Evolutionary conservation across 1,140 invertebrate species (phyloP).

Genomic region (Pseudobourletiella spinata): DNA sequence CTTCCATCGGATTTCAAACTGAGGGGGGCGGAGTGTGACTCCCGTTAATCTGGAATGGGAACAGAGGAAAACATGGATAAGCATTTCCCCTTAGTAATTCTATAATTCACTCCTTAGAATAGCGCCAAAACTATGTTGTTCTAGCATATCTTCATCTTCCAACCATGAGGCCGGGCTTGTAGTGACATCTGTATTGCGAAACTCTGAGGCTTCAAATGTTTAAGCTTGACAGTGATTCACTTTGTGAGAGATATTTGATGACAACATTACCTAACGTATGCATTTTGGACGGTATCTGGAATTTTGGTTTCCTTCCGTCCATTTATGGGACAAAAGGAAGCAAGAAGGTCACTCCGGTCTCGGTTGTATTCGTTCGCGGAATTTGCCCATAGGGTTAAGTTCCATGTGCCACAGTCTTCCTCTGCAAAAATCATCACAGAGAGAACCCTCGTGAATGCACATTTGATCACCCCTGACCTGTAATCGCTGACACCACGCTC

Average conservation of each 20-base stretch:
- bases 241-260: not conserved
- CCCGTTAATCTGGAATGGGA: constrained; percentile 22
- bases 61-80: not conserved
- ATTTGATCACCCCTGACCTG: no score
- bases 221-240: not conserved
- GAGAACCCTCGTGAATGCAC: not conserved
- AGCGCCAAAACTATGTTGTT: no score
- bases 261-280: constrained; percentile 28
- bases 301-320: constrained; percentile 32
- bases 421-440: constrained; percentile 22
- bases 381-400: constrained; percentile 31
- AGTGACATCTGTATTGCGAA: no score
- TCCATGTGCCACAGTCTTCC: constrained; percentile 35
- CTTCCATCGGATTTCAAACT: constrained; percentile 35
- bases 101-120: not conserved
- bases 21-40: constrained; percentile 29
- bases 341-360: constrained; percentile 7
- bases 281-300: constrained; percentile 30
- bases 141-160: no score
- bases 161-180: no score
- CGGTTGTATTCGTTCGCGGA: not conserved
- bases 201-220: not conserved
- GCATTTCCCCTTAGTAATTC: not conserved
- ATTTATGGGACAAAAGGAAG: constrained; percentile 28
- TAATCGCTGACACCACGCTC: no score